Percentiles rank a stretch among this genome's conserved stretches.
Evolutionary conservation across 2,888 invertebrate genomes (phyloP).

Genomic region (Clunio marinus): DNA sequence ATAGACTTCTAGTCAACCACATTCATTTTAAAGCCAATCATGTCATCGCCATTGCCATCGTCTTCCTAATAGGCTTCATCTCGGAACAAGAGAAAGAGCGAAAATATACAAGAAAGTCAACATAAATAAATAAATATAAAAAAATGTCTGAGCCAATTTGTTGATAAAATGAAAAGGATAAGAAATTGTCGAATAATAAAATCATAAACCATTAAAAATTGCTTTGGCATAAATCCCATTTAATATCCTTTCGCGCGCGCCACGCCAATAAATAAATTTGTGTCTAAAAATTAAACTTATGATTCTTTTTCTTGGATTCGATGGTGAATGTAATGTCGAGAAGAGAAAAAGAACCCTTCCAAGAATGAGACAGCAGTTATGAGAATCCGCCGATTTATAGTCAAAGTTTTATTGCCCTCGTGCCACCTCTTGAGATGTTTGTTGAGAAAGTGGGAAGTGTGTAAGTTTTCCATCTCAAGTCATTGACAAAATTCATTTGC

Average conservation of each 20-base stretch:
- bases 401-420: neutral
- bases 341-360: no score
- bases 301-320: no score
- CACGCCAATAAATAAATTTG: constrained; percentile 33
- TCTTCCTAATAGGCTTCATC: neutral
- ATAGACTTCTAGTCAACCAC: no score
- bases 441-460: neutral
- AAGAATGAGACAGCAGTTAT: no score
- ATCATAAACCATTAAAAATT: constrained; percentile 38
- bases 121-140: constrained; percentile 13
- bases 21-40: no score
- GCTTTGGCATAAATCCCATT: constrained; percentile 38
- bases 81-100: constrained; percentile 2
- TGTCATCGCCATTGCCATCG: no score
- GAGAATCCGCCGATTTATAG: no score
- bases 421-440: neutral
- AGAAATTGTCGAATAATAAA: constrained; percentile 29
- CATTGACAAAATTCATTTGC: constrained; percentile 7
- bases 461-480: neutral
- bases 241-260: constrained; percentile 29
- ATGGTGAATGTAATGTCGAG: no score
- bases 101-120: neutral
- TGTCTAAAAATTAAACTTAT: constrained; percentile 16
- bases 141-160: constrained; percentile 30
- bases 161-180: constrained; percentile 32